Conservation (phyloP, 2,113 vertebrate species). For the Callaeas wilsoni region DNA sequence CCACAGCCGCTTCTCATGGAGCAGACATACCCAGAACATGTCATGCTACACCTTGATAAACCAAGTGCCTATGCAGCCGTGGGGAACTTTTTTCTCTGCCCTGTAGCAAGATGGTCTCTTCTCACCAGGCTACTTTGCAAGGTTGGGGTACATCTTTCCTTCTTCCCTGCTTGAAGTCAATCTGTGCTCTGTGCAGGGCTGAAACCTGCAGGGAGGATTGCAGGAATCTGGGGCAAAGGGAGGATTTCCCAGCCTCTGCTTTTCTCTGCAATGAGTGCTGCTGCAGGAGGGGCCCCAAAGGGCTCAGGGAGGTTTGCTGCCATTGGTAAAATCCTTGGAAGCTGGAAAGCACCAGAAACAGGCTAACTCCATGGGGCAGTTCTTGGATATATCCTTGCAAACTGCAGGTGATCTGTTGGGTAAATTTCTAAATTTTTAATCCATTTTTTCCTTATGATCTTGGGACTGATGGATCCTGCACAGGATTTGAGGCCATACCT, state of each 20-base stretch:
- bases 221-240: background rate
- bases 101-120: background rate
- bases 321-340: background rate
- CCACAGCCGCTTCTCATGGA: fast-evolving
- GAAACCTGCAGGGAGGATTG: background rate
- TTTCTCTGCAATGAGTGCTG: background rate
- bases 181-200: background rate
- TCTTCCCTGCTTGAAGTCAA: background rate
- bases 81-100: background rate
- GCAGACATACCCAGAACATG: background rate
- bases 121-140: background rate
- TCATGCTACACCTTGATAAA: background rate
- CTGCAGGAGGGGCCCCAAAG: background rate
- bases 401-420: background rate
- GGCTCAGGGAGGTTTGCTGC: background rate
- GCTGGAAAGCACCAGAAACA: background rate
- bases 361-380: background rate
- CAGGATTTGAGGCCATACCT: background rate
- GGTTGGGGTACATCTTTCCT: fast-evolving
- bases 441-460: background rate
- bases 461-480: background rate
- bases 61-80: background rate
- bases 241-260: background rate
- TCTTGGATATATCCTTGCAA: background rate
- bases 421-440: background rate